Evolutionary conservation across 2,113 vertebrate species (phyloP).

Genomic region (Gadus chalcogrammus): DNA sequence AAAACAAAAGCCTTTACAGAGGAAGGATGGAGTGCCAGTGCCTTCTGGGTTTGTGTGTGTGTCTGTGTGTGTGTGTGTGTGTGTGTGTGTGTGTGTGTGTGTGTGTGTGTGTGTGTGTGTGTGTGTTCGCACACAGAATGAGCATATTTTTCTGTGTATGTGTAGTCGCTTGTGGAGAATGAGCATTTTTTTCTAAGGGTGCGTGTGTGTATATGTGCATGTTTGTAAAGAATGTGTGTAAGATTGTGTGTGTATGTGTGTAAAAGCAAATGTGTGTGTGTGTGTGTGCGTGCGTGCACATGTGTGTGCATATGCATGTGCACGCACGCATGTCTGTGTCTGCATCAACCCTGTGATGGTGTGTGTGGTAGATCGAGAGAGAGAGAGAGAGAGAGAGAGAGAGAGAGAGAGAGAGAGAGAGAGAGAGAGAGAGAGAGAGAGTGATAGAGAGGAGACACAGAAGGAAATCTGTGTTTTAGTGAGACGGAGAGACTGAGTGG

Average conservation of each 20-base stretch:
- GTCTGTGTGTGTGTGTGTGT: slow-evolving; percentile 9
- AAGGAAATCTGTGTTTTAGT: slow-evolving; percentile 24
- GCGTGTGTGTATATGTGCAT: too few species aligned
- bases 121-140: slow-evolving; percentile 6
- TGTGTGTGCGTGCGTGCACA: neutral
- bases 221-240: too few species aligned
- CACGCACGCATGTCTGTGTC: neutral
- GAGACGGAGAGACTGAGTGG: slow-evolving; percentile 39
- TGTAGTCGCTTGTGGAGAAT: neutral
- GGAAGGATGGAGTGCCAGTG: slow-evolving; percentile 52
- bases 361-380: neutral
- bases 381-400: slow-evolving; percentile 37
- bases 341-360: neutral
- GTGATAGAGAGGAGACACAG: neutral
- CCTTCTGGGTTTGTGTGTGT: slow-evolving; percentile 28
- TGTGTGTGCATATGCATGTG: neutral
- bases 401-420: neutral
- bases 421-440: neutral
- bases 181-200: too few species aligned
- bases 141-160: too few species aligned
- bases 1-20: slow-evolving; percentile 49
- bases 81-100: slow-evolving; percentile 15
- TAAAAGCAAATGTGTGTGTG: neutral
- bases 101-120: slow-evolving; percentile 39
- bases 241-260: too few species aligned